phyloP scores from a whole-genome alignment of 2,113 vertebrate genomes.

The Ochotona curzoniae region DNA sequence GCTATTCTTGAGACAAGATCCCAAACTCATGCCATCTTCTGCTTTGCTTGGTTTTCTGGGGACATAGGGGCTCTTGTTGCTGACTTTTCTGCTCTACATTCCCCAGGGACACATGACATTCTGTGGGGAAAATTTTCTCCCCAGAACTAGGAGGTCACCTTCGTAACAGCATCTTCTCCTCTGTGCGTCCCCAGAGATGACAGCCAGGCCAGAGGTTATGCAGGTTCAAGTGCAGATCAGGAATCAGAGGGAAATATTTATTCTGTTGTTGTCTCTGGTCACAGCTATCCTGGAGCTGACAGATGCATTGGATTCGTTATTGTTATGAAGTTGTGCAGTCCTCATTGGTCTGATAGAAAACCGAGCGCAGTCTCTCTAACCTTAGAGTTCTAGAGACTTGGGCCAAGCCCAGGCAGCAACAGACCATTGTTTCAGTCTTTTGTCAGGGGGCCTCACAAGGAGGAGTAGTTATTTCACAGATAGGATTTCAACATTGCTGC shows the following conservation, averaged over 20 bases:
- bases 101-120: not conserved
- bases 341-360: not conserved
- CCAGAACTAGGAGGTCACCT: not conserved
- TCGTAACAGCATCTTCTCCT: not conserved
- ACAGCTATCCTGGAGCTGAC: not conserved
- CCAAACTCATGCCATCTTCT: not conserved
- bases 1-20: not conserved
- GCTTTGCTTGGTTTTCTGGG: not conserved
- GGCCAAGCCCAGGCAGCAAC: not conserved
- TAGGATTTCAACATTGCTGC: not conserved
- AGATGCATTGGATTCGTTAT: accelerated
- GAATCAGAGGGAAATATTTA: not conserved
- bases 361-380: not conserved
- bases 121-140: not conserved
- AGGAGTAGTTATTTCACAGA: not conserved
- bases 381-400: not conserved
- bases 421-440: not conserved
- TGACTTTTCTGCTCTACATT: not conserved
- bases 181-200: not conserved
- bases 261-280: not conserved
- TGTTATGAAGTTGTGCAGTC: not conserved
- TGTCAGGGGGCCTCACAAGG: not conserved
- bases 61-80: not conserved
- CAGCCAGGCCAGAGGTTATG: not conserved
- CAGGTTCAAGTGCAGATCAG: not conserved